Evolutionary conservation across 2,888 invertebrate genomes (phyloP), one percentile per base, ranked within the genome.

Genomic region (Caenorhabditis panamensis): DNA sequence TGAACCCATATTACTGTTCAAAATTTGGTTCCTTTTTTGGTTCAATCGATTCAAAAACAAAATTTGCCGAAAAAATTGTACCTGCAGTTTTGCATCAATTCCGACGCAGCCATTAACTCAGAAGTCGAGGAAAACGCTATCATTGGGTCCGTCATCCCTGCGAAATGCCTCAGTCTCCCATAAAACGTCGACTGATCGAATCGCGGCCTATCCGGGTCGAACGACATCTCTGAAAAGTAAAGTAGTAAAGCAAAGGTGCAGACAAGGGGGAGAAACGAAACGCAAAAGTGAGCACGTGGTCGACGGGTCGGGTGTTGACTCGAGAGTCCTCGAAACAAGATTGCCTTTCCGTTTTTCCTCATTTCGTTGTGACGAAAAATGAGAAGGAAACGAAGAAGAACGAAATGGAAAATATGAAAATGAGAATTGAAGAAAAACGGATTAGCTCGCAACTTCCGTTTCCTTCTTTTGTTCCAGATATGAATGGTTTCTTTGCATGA

Each of bases 81-180:
- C 95, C 94, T 95, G 93, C 95, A 96, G 88, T 94, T 94, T 1
- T 93, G 92, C 4, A 98, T 94, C 71, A 96, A 93, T 56, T 93
- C 92, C 90, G 94, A 94, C 0, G 97, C 95, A 44, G 94, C 93
- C 44, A 96, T 95, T 54, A 99, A 93, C 76, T 95, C 93, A 1
- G 90, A 87, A 22, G 93, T 92, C 1, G 94, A 92, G 2, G 94
- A 94, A 78, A 99, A 94, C 0, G 95, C 91, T 92, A 97, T 97
- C 51, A 96, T 92, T 0, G 98, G 98, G 92, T 98, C 97, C 2
- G 98, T 98, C 69, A 95, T 94, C 22, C 94, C 93, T 81, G 97
- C 94, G 92, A 98, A 99, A 91, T 99, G 97, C 88, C 94, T 94
- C 0, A 95, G 96, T 75, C 99, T 93, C 26, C 97, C 97, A 69